Evolutionary conservation across 2,113 vertebrate species (phyloP).

Genomic region (Arenaria interpres): DNA sequence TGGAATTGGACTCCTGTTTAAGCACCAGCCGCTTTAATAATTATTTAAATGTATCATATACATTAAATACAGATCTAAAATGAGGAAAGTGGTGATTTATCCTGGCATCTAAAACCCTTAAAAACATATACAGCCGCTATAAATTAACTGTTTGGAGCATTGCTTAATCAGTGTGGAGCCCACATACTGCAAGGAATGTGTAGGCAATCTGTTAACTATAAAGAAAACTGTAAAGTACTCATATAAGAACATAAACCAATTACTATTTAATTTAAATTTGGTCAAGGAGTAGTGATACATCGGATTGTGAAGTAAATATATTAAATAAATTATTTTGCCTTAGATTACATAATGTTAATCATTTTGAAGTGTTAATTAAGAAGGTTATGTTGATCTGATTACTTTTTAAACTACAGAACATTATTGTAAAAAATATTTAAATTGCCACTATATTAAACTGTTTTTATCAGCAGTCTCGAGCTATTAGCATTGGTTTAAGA

Average conservation of each 20-base stretch:
- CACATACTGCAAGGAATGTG: conserved; percentile 57
- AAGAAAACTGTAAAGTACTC: conserved; percentile 72
- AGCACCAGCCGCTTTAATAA: conserved; percentile 72
- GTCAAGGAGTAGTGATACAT: conserved; percentile 78
- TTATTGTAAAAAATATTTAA: conserved; percentile 82
- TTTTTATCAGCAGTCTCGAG: conserved; percentile 76
- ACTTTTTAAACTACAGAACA: conserved; percentile 82
- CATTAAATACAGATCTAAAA: conserved; percentile 61
- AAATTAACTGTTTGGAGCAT: conserved; percentile 70
- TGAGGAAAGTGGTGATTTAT: conserved; percentile 62
- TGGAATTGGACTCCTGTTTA: conserved; percentile 69
- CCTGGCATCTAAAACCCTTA: conserved; percentile 54
- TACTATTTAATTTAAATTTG: conserved; percentile 82
- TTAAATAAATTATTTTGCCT: conserved; percentile 79
- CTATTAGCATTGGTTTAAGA: conserved; percentile 76
- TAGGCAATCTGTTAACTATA: conserved; percentile 74
- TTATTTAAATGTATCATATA: conserved; percentile 73
- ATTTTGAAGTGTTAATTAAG: conserved; percentile 85
- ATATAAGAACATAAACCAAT: conserved; percentile 77
- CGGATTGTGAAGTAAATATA: conserved; percentile 77
- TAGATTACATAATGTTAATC: conserved; percentile 82
- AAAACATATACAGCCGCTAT: conserved; percentile 60
- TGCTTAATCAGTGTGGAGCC: conserved; percentile 62
- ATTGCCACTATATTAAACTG: conserved; percentile 81
- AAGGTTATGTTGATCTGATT: conserved; percentile 84